phyloP scores from a whole-genome alignment of 1,140 invertebrate genomes.

The Scaptomyza graminum region DNA sequence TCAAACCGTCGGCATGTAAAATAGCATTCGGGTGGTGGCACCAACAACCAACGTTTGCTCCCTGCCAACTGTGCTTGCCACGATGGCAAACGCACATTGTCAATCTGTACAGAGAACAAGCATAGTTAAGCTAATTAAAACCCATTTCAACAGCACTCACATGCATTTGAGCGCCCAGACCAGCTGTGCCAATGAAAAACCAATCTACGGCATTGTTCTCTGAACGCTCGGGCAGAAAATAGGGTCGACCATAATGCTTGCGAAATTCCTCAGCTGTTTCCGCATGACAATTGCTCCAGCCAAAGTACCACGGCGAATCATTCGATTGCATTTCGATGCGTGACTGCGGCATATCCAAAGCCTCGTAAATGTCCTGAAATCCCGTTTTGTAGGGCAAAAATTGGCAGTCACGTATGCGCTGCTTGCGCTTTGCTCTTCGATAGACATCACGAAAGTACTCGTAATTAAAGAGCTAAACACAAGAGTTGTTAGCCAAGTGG shows the following conservation, averaged over 20 bases:
- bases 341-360: slow-evolving; percentile 90
- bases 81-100: slow-evolving; percentile 94
- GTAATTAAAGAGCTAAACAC: slow-evolving; percentile 86
- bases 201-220: slow-evolving; percentile 95
- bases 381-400: slow-evolving; percentile 97
- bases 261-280: slow-evolving; percentile 90
- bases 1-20: slow-evolving; percentile 89
- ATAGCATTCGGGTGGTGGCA: slow-evolving; percentile 95
- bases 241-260: slow-evolving; percentile 92
- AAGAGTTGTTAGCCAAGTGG: slow-evolving; percentile 14
- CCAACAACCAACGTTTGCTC: slow-evolving; percentile 92
- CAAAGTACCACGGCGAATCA: slow-evolving; percentile 92
- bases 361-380: slow-evolving; percentile 88
- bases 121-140: neutral
- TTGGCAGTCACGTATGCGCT: slow-evolving; percentile 89
- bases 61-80: slow-evolving; percentile 97
- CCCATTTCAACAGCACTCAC: slow-evolving; percentile 85
- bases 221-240: slow-evolving; percentile 93
- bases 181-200: slow-evolving; percentile 98
- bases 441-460: slow-evolving; percentile 93
- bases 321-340: slow-evolving; percentile 87
- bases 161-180: slow-evolving; percentile 97
- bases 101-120: slow-evolving; percentile 87
- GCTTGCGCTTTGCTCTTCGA: slow-evolving; percentile 84
- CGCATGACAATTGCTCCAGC: slow-evolving; percentile 97